A percentile compares a stretch with the other conserved stretches of the same genome.
Evolutionary conservation across 1,140 invertebrate species (phyloP).

Genomic region (Drosophila ironensis): DNA sequence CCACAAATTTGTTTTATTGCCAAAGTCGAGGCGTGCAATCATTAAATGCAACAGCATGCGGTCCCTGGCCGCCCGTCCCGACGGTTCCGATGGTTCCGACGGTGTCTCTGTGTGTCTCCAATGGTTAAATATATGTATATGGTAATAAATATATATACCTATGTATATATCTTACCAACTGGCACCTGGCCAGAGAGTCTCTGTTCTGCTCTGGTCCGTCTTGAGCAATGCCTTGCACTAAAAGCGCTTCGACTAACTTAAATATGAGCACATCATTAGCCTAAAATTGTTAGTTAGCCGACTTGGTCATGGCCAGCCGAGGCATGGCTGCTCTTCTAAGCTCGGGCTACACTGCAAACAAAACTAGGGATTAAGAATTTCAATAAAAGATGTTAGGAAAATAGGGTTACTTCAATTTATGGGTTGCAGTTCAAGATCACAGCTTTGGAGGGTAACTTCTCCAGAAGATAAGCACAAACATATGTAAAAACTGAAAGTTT

Average conservation of each 20-base stretch:
- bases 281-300: conserved; percentile 76
- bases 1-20: conserved; percentile 81
- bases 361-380: neutral
- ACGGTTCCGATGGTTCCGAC: neutral
- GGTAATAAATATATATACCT: too few relatives aligned
- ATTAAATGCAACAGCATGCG: conserved; percentile 80
- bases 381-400: neutral
- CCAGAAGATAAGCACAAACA: too few relatives aligned
- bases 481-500: too few relatives aligned
- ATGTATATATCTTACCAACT: too few relatives aligned
- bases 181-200: conserved; percentile 14
- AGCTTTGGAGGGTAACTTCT: neutral
- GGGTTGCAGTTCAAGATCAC: too few relatives aligned
- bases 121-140: neutral
- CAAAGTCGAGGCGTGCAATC: conserved; percentile 80
- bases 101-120: neutral
- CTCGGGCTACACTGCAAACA: conserved; percentile 1
- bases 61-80: too few relatives aligned
- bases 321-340: conserved; percentile 11
- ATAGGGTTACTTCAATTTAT: too few relatives aligned
- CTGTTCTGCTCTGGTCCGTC: conserved; percentile 17
- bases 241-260: conserved; percentile 79
- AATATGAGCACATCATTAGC: conserved; percentile 80
- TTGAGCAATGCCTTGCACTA: conserved; percentile 75
- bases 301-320: conserved; percentile 38